Percentiles rank a stretch among this genome's conserved stretches.
These are phyloP conservation scores for Zoanthus sansibaricus DNA, from an alignment of 92 coral and sea anemone genomes.

Conservation along the genomic window DNA sequence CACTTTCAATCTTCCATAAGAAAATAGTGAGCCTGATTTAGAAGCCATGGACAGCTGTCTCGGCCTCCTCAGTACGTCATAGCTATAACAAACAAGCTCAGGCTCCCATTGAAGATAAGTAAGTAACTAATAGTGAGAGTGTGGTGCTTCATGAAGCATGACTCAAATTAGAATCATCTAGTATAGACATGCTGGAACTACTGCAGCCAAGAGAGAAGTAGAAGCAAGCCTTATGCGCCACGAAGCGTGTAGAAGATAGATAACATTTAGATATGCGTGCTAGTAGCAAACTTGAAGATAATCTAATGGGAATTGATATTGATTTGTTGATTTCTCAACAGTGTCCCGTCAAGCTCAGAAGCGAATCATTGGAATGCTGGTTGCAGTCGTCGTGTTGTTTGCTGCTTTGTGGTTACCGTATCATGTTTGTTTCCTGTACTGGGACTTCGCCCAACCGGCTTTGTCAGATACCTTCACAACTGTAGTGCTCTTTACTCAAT, in stretches of 20 bases:
- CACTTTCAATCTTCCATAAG: too few species aligned
- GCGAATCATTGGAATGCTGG: constrained; percentile 70
- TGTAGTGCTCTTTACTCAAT: constrained; percentile 71
- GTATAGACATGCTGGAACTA: background rate
- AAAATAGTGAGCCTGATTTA: too few species aligned
- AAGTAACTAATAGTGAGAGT: too few species aligned
- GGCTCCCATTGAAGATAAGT: too few species aligned
- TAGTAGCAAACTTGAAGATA: background rate
- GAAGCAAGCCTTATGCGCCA: background rate
- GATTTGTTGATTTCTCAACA: constrained; percentile 23
- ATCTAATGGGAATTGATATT: background rate
- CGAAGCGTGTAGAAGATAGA: background rate
- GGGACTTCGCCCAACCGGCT: constrained; percentile 70
- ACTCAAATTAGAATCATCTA: too few species aligned
- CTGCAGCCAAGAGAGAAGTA: background rate
- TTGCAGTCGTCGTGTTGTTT: constrained; percentile 68
- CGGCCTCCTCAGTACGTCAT: too few species aligned
- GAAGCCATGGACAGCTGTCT: too few species aligned
- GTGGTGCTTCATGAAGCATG: too few species aligned
- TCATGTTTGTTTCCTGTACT: constrained; percentile 76
- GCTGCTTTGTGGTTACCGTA: constrained; percentile 83
- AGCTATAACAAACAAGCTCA: too few species aligned
- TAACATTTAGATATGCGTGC: background rate
- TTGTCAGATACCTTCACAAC: constrained; percentile 49
- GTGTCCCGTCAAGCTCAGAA: constrained; percentile 78